These are phyloP conservation scores for Smutsia temminckii DNA, from an alignment of 2,797 vertebrate genomes.

Conservation along the genomic window DNA sequence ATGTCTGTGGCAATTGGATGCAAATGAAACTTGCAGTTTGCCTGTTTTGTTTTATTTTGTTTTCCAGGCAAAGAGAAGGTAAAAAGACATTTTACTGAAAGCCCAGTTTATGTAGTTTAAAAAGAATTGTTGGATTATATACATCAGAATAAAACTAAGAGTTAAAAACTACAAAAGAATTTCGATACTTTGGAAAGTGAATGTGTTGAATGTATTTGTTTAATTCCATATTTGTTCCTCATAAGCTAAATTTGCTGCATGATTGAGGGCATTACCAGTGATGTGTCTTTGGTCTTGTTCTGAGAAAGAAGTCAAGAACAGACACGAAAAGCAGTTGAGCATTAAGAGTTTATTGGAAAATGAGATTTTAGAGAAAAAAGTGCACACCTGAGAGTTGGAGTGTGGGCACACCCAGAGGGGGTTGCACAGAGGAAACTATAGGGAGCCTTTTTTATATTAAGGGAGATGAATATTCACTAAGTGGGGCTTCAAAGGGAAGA, in stretches of 20 bases:
- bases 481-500: no score
- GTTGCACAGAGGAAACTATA: no score
- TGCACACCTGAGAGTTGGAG: no score
- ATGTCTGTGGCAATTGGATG: background rate
- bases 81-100: background rate
- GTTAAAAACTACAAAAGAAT: background rate
- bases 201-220: background rate
- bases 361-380: no score
- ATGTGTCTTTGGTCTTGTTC: no score
- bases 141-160: background rate
- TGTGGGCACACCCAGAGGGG: no score
- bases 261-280: no score
- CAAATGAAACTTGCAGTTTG: background rate
- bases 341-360: no score
- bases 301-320: no score
- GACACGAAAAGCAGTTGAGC: no score
- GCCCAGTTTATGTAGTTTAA: background rate
- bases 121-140: background rate
- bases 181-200: background rate
- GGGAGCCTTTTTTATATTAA: no score
- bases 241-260: background rate
- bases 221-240: background rate
- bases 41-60: background rate
- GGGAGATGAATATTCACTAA: no score
- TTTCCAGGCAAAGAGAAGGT: background rate